Conservation (phyloP, 2,797 vertebrate genomes). For the Microchirus variegatus region DNA sequence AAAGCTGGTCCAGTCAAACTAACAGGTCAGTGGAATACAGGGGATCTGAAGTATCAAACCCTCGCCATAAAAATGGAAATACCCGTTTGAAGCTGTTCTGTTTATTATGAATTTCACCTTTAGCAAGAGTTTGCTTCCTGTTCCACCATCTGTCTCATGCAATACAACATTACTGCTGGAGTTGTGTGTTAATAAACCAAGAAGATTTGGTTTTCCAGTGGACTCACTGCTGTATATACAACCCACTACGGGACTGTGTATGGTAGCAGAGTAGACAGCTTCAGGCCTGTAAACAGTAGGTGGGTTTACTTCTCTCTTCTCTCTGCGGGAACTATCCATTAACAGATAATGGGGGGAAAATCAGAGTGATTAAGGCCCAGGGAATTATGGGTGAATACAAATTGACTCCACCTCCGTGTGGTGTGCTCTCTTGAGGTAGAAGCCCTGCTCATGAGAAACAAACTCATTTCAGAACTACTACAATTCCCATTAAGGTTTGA, state of each 20-base stretch:
- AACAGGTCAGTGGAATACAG: constrained; percentile 26
- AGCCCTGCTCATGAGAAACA: constrained; percentile 74
- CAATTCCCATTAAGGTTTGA: constrained; percentile 74
- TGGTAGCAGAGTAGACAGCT: constrained; percentile 75
- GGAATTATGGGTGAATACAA: constrained; percentile 95
- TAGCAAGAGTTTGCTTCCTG: constrained; percentile 37
- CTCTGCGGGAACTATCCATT: constrained; percentile 94
- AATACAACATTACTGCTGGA: constrained; percentile 54
- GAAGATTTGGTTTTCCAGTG: constrained; percentile 57
- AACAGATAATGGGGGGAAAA: constrained; percentile 95
- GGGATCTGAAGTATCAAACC: constrained; percentile 27
- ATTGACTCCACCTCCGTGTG: constrained; percentile 87
- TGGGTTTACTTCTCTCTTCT: constrained; percentile 85
- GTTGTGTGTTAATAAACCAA: constrained; percentile 66
- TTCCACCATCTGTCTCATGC: constrained; percentile 56
- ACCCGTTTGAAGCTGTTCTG: constrained; percentile 21
- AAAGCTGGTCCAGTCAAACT: constrained; percentile 27
- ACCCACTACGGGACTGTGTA: constrained; percentile 66
- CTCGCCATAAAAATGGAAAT: constrained; percentile 26
- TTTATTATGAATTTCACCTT: constrained; percentile 59
- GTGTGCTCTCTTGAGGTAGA: constrained; percentile 76
- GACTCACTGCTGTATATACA: constrained; percentile 63
- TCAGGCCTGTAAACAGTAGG: constrained; percentile 84
- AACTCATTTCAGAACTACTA: constrained; percentile 77
- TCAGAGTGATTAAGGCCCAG: constrained; percentile 91